Percentiles rank a stretch among this genome's conserved stretches.
Conservation (phyloP, 1,140 invertebrate genomes). For the Scaptomyza montana region DNA sequence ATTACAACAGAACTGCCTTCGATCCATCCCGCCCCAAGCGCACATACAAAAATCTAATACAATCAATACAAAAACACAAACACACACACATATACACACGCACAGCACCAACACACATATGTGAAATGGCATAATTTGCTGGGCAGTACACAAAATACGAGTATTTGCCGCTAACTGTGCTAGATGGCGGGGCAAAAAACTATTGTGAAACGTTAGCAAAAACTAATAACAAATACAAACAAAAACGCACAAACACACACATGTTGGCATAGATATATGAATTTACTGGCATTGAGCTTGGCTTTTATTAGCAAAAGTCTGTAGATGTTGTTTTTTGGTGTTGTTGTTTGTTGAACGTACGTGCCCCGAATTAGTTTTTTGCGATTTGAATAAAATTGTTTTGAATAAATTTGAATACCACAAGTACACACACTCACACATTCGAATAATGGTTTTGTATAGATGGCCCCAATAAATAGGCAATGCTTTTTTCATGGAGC, state of each 20-base stretch:
- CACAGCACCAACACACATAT: conserved; percentile 23
- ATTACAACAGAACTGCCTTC: conserved; percentile 62
- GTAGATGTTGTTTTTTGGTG: conserved; percentile 36
- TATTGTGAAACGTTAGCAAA: conserved; percentile 71
- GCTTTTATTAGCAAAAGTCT: conserved; percentile 70
- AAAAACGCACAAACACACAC: conserved; percentile 37
- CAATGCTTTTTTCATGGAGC: conserved; percentile 40
- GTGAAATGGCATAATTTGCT: conserved; percentile 70
- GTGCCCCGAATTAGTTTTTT: conserved; percentile 79
- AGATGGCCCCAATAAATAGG: conserved; percentile 60
- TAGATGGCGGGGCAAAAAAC: conserved; percentile 34
- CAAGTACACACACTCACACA: conserved; percentile 54
- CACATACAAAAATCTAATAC: conserved; percentile 36
- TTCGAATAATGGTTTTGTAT: neutral
- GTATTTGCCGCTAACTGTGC: conserved; percentile 53
- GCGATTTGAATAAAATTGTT: conserved; percentile 81
- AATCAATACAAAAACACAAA: conserved; percentile 34
- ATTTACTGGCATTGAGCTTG: conserved; percentile 40
- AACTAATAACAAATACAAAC: conserved; percentile 63
- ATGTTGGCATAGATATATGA: conserved; percentile 37
- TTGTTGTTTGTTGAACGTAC: conserved; percentile 40
- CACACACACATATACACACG: conserved; percentile 26
- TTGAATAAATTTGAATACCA: conserved; percentile 79
- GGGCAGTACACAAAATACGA: conserved; percentile 58
- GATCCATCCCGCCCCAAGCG: neutral